phyloP scores from a whole-genome alignment of 2,797 vertebrate genomes.

The Cebuella pygmaea region DNA sequence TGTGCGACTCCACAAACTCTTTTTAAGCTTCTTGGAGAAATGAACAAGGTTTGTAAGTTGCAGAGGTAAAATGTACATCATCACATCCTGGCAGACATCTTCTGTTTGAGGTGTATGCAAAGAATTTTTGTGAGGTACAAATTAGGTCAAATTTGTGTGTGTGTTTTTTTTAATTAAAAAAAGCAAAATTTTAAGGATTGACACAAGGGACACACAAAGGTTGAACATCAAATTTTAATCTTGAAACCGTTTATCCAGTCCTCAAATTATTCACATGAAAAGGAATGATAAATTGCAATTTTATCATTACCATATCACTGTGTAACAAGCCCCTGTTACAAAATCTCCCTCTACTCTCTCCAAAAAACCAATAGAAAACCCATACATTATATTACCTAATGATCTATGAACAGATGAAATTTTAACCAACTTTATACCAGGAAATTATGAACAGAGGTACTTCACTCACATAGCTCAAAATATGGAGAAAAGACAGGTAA shows the following conservation, averaged over 20 bases:
- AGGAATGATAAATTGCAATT: constrained; percentile 82
- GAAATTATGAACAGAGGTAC: constrained; percentile 86
- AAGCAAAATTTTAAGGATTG: constrained; percentile 66
- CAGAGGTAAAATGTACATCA: neutral
- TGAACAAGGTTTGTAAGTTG: neutral
- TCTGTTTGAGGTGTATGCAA: neutral
- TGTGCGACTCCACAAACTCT: neutral
- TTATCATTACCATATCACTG: constrained; percentile 81
- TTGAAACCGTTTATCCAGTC: constrained; percentile 71
- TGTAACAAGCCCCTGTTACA: constrained; percentile 87
- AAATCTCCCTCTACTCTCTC: constrained; percentile 82
- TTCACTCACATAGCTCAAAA: constrained; percentile 85
- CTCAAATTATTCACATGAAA: constrained; percentile 76
- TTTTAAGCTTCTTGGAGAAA: neutral
- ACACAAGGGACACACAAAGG: constrained; percentile 80
- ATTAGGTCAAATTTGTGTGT: neutral
- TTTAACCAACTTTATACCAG: constrained; percentile 85
- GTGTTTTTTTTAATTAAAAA: neutral
- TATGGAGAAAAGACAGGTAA: constrained; percentile 84
- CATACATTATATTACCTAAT: constrained; percentile 83
- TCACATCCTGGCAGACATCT: neutral
- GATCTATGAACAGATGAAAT: constrained; percentile 86
- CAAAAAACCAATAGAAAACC: constrained; percentile 83
- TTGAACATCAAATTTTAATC: constrained; percentile 81
- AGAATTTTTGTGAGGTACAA: neutral